Evolutionary conservation across 2,888 invertebrate genomes (phyloP), one percentile per base, ranked within the genome.

Genomic region (Sinohyriopsis cumingii): DNA sequence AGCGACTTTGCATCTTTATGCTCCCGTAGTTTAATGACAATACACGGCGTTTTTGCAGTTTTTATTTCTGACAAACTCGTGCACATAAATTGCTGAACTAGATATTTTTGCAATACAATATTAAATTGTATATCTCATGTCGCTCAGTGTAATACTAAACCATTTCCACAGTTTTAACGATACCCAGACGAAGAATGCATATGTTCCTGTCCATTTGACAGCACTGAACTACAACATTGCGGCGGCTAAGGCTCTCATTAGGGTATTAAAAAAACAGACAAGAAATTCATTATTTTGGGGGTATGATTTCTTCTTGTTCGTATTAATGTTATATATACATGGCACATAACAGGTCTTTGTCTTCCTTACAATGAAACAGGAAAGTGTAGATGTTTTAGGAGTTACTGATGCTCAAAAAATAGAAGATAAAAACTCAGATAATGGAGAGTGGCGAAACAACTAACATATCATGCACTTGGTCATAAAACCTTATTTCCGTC

Each of bases 131-230:
- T 22, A 0, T 62, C 28, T 24, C 69, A 81, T 81, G 28, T 72
- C 80, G 4, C 72, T 94, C 0, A 93, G 93, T 76, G 92, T 92
- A 75, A 91, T 95, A 33, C 90, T 95, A 19, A 91, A 91, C 24
- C 92, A 93, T 75, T 93, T 94, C 0, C 92, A 94, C n/a, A 93
- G 94, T 80, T 89, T 95, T 69, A 95, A 95, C 3, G 94, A 95
- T 85, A 93, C 94, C 5, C 94, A 94, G 83, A 95, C 95, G 85
- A 94, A 95, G 78, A 95, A 95, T 85, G 95, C 95, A 0, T 95
- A 95, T 89, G 93, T 95, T 0, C 94, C 95, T 0, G 90, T 96
- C 15, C 95, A 95, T 89, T 90, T 95, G 72, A 95, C 95, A 0
- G 93, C 95, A 12, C 89, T 96, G 19, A 96, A 96, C 86, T 95